Conservation (phyloP, 2,888 invertebrate genomes). For the Druceiella hillmani region DNA sequence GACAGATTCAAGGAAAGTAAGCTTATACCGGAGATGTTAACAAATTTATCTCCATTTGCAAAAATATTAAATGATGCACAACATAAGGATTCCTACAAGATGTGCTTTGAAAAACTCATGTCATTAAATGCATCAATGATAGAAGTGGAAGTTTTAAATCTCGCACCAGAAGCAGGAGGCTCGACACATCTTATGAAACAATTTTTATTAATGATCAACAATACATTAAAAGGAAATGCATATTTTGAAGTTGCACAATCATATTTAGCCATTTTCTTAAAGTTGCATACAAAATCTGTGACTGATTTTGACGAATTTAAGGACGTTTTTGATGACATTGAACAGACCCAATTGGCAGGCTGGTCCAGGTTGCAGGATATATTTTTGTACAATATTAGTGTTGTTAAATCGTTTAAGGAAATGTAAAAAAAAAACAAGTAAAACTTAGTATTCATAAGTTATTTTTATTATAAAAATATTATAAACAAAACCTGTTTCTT, state of each 20-base stretch:
- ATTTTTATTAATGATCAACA: conserved; percentile 69
- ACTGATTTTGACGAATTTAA: conserved; percentile 51
- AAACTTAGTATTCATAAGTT: conserved; percentile 2
- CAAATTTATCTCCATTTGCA: conserved; percentile 65
- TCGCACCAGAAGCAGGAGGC: conserved; percentile 70
- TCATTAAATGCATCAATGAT: conserved; percentile 74
- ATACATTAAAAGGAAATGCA: conserved; percentile 65
- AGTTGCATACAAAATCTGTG: conserved; percentile 64
- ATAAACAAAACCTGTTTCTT: conserved; percentile 2
- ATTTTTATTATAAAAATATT: not conserved
- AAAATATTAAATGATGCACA: conserved; percentile 53
- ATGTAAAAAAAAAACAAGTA: conserved; percentile 33
- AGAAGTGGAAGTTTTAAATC: conserved; percentile 79
- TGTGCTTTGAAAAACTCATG: conserved; percentile 59
- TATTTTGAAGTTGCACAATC: conserved; percentile 90
- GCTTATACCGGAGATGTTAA: conserved; percentile 51
- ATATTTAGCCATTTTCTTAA: conserved; percentile 83
- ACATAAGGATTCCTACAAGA: conserved; percentile 45
- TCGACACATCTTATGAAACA: conserved; percentile 65
- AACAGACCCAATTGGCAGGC: conserved; percentile 51
- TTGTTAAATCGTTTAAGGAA: conserved; percentile 69
- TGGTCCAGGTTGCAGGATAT: conserved; percentile 66
- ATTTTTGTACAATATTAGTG: conserved; percentile 68
- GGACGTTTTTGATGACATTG: conserved; percentile 50
- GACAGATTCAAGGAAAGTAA: conserved; percentile 40